Percentiles rank a stretch among this genome's conserved stretches.
phyloP scores from a whole-genome alignment of 2,797 vertebrate genomes.

The Glyptemys insculpta region DNA sequence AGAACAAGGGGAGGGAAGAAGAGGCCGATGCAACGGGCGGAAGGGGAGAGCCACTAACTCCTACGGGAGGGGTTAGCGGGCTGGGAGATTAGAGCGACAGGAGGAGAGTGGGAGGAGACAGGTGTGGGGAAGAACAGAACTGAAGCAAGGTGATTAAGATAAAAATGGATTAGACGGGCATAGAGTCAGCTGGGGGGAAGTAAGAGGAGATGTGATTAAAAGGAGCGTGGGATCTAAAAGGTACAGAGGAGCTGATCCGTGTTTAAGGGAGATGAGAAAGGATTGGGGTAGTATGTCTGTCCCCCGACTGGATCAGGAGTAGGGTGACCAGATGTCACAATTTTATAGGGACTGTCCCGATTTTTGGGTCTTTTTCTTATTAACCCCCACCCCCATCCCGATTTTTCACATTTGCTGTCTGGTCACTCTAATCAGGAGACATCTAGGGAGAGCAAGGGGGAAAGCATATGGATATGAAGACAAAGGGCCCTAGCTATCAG shows the following conservation, averaged over 20 bases:
- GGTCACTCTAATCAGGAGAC: background rate
- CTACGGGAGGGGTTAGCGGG: fast-evolving
- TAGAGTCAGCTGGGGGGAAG: slow-evolving; percentile 15
- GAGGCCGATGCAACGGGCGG: background rate
- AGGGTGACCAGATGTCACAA: too few relatives aligned
- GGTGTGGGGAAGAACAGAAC: background rate
- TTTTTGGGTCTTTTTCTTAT: too few relatives aligned
- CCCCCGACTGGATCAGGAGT: background rate
- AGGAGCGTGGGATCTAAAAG: background rate
- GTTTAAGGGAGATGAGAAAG: slow-evolving; percentile 21
- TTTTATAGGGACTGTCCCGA: too few relatives aligned
- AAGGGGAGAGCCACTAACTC: fast-evolving
- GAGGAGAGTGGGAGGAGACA: background rate
- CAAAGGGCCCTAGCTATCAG: background rate
- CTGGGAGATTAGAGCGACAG: background rate
- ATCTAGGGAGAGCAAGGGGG: background rate
- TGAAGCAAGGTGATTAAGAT: slow-evolving; percentile 21
- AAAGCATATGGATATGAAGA: background rate
- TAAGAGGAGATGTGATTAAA: slow-evolving; percentile 21
- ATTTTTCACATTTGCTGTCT: too few relatives aligned
- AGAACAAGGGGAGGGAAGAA: background rate
- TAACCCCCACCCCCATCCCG: too few relatives aligned
- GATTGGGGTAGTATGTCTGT: background rate
- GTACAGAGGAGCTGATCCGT: background rate
- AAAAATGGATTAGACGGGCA: slow-evolving; percentile 27